Conservation (phyloP, 2,797 vertebrate species). For the Lateolabrax maculatus region DNA sequence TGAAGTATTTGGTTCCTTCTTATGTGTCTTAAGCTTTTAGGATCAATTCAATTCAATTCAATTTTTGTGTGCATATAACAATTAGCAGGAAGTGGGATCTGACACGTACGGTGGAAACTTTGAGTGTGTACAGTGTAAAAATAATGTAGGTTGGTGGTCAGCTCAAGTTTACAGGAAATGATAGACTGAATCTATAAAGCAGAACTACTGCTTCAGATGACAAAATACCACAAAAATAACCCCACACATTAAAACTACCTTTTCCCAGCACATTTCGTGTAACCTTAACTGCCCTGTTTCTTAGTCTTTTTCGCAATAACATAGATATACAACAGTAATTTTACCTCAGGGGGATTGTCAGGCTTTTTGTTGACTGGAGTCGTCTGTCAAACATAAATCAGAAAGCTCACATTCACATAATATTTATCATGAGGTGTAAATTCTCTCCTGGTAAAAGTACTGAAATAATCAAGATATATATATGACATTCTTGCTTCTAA, state of each 20-base stretch:
- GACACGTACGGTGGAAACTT: constrained; percentile 56
- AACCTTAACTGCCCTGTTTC: not conserved
- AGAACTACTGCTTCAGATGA: not conserved
- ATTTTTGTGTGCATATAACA: not conserved
- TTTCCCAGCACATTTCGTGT: too few species aligned
- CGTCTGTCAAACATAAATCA: constrained; percentile 52
- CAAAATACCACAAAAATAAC: not conserved
- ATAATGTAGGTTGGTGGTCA: constrained; percentile 60
- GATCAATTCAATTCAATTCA: not conserved
- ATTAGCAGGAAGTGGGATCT: constrained; percentile 39
- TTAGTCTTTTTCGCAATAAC: not conserved
- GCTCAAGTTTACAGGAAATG: constrained; percentile 63
- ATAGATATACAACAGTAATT: not conserved
- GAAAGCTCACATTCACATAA: not conserved
- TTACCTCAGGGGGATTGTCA: constrained; percentile 51
- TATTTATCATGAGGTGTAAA: not conserved
- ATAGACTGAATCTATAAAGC: constrained; percentile 8
- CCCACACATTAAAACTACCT: not conserved
- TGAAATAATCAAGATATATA: not conserved
- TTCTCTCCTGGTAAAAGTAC: not conserved
- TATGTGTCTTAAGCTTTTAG: not conserved
- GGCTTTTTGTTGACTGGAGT: rapidly evolving
- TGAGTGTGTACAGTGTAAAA: constrained; percentile 39
- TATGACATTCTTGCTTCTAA: not conserved
- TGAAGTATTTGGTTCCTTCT: not conserved